Percentiles rank a stretch among this genome's conserved stretches.
Conservation (phyloP, 30 jellyfish, hydroid and myxozoan species). For the Phacellophora camtschatica region DNA sequence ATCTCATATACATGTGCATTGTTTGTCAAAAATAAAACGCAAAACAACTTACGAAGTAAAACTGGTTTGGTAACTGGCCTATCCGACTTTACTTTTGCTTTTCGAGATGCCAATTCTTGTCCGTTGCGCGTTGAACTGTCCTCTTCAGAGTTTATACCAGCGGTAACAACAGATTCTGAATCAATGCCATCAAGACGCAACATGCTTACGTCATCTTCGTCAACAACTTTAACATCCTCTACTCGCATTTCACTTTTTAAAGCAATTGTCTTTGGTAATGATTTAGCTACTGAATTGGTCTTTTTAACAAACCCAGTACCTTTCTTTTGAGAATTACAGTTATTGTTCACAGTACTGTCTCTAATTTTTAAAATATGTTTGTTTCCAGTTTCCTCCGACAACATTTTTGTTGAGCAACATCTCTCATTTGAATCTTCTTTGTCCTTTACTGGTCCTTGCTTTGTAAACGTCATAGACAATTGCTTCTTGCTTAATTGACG, state of each 20-base stretch:
- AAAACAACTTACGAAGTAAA: constrained; percentile 44
- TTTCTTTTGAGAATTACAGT: too few relatives aligned
- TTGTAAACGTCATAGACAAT: constrained; percentile 30
- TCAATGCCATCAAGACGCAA: constrained; percentile 1
- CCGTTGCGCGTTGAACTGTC: not conserved
- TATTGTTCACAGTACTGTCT: too few relatives aligned
- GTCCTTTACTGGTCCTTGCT: not conserved
- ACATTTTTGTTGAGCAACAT: not conserved
- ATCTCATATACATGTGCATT: too few relatives aligned
- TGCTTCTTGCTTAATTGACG: not conserved
- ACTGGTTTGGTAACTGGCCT: constrained; percentile 75
- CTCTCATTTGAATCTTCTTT: not conserved
- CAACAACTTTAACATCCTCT: not conserved
- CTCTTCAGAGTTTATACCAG: not conserved
- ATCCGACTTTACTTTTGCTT: constrained; percentile 41
- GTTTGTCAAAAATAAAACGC: not conserved
- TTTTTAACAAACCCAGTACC: too few relatives aligned
- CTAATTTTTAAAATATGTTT: too few relatives aligned
- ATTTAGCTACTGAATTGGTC: not conserved
- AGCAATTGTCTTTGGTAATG: not conserved
- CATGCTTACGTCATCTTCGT: not conserved
- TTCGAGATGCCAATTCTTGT: constrained; percentile 29
- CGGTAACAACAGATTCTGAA: not conserved
- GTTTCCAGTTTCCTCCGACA: not conserved
- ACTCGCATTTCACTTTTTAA: not conserved